A percentile compares a stretch with the other conserved stretches of the same genome.
Evolutionary conservation across 2,888 invertebrate genomes (phyloP).

Genomic region (Tyria jacobaeae): DNA sequence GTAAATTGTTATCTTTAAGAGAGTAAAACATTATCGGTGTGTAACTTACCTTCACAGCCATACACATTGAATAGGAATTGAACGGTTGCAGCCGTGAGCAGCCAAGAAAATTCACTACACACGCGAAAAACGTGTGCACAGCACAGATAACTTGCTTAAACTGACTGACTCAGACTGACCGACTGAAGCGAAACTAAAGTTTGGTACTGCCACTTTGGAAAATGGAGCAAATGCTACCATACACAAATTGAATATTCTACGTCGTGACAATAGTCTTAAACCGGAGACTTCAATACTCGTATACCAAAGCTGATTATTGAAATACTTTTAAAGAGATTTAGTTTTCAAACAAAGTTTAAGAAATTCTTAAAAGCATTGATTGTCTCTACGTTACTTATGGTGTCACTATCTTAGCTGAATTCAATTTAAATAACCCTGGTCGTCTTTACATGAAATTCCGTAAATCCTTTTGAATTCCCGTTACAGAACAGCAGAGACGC

Average conservation of each 20-base stretch:
- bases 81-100: conserved; percentile 88
- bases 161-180: conserved; percentile 50
- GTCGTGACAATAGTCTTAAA: too few species aligned
- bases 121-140: conserved; percentile 82
- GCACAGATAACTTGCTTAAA: conserved; percentile 76
- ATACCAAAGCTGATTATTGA: background rate
- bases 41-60: conserved; percentile 93
- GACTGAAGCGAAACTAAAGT: background rate
- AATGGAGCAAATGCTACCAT: conserved; percentile 18
- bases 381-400: too few species aligned
- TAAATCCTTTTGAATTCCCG: too few species aligned
- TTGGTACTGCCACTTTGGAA: conserved; percentile 52
- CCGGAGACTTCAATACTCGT: too few species aligned
- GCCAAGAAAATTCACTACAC: conserved; percentile 82
- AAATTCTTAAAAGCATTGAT: too few species aligned
- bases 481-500: too few species aligned
- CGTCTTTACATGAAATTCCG: too few species aligned
- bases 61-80: conserved; percentile 91
- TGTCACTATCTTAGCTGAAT: too few species aligned
- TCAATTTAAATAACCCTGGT: too few species aligned
- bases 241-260: conserved; percentile 7
- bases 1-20: conserved; percentile 25
- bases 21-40: conserved; percentile 33
- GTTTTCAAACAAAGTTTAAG: too few species aligned
- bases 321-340: too few species aligned